phyloP scores from a whole-genome alignment of 2,797 vertebrate species.

The Staurois parvus region DNA sequence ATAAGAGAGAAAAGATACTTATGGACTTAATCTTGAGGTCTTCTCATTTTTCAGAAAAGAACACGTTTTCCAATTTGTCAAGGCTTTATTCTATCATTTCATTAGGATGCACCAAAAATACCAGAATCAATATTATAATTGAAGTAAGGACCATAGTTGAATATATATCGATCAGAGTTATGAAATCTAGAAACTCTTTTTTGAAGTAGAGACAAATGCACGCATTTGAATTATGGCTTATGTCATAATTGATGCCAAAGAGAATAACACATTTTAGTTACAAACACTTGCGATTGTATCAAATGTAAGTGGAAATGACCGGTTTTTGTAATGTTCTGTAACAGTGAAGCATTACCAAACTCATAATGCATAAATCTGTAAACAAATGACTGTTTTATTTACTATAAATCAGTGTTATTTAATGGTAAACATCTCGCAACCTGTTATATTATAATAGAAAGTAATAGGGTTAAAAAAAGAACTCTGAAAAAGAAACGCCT shows the following conservation, averaged over 20 bases:
- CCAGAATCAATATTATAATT: conserved; percentile 44
- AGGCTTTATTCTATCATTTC: conserved; percentile 19
- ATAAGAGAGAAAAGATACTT: neutral
- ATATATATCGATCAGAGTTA: conserved; percentile 21
- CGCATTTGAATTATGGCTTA: neutral
- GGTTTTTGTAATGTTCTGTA: too few species aligned
- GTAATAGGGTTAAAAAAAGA: too few species aligned
- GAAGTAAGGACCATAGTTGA: conserved; percentile 3
- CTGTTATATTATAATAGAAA: too few species aligned
- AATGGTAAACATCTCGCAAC: too few species aligned
- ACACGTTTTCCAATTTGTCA: neutral
- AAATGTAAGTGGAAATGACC: neutral
- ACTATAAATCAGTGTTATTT: too few species aligned
- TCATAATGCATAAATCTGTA: too few species aligned
- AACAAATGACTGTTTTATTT: too few species aligned
- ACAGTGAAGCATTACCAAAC: too few species aligned
- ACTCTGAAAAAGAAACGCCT: too few species aligned
- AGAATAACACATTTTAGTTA: neutral
- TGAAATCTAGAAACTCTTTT: neutral
- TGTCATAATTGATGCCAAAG: neutral
- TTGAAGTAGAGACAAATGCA: neutral
- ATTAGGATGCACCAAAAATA: conserved; percentile 31
- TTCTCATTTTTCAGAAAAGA: neutral
- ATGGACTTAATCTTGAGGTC: neutral
- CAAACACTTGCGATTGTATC: neutral